Percentiles rank a stretch among this genome's conserved stretches.
Conservation (phyloP, 2,797 vertebrate species). For the Ataeniobius toweri region DNA sequence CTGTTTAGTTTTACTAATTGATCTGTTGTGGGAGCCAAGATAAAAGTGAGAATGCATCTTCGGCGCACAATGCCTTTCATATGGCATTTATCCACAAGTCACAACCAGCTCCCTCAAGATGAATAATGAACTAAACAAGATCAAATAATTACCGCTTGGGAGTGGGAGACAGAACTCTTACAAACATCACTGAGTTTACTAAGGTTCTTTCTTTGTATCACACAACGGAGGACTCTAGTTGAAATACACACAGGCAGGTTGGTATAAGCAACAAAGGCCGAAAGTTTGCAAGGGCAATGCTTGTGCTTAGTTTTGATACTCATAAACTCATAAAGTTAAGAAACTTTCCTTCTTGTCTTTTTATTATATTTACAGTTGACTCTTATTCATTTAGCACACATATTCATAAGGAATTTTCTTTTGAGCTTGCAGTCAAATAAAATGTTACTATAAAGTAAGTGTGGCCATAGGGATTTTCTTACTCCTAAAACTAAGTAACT, state of each 20-base stretch:
- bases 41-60: conserved; percentile 82
- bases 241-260: conserved; percentile 49
- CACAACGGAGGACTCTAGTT: conserved; percentile 65
- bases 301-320: conserved; percentile 35
- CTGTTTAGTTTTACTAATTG: conserved; percentile 87
- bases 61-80: conserved; percentile 80
- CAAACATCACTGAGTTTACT: conserved; percentile 80
- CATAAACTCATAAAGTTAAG: conserved; percentile 42
- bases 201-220: conserved; percentile 61
- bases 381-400: conserved; percentile 11
- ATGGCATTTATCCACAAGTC: conserved; percentile 84
- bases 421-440: background rate
- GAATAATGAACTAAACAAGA: conserved; percentile 86
- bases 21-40: conserved; percentile 84
- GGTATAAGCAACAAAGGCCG: conserved; percentile 60
- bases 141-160: conserved; percentile 83
- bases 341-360: conserved; percentile 47
- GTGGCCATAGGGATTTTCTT: background rate
- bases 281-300: conserved; percentile 57
- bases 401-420: background rate
- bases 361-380: conserved; percentile 14
- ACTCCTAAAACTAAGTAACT: background rate
- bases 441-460: background rate
- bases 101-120: conserved; percentile 79
- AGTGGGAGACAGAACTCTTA: conserved; percentile 64